phyloP scores from a whole-genome alignment of 2,797 vertebrate genomes.

The Cyclura pinguis region DNA sequence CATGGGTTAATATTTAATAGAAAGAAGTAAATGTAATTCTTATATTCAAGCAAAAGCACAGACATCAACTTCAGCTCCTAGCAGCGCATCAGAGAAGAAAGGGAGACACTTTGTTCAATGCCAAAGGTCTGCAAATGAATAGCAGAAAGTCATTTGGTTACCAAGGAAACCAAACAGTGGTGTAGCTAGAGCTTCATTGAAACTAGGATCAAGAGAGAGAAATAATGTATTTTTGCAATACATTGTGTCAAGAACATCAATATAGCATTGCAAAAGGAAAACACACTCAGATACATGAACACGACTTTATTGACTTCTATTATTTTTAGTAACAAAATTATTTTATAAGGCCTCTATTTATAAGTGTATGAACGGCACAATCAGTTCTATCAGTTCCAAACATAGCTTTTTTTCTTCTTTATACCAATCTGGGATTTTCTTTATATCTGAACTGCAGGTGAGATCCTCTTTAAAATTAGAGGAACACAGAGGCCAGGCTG shows the following conservation, averaged over 20 bases:
- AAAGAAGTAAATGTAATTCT: constrained; percentile 52
- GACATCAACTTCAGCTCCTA: constrained; percentile 59
- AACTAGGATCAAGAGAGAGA: constrained; percentile 53
- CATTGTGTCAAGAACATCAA: constrained; percentile 38
- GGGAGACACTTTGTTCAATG: constrained; percentile 61
- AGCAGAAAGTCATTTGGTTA: constrained; percentile 76
- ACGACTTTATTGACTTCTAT: neutral
- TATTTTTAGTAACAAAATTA: constrained; percentile 7
- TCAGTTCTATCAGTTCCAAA: neutral
- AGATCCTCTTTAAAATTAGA: neutral
- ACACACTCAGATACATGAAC: neutral
- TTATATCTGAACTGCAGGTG: neutral
- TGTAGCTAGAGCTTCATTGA: constrained; percentile 58
- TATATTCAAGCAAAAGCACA: constrained; percentile 62
- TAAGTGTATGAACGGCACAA: neutral
- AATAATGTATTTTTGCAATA: constrained; percentile 52
- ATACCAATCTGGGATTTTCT: neutral
- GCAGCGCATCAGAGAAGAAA: constrained; percentile 64
- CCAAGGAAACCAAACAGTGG: constrained; percentile 75
- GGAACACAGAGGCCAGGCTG: neutral
- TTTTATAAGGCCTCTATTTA: neutral
- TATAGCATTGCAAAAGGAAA: neutral
- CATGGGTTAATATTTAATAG: constrained; percentile 33
- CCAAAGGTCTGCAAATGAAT: constrained; percentile 70
- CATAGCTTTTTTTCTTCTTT: neutral